phyloP scores from a whole-genome alignment of 2,888 invertebrate species.

The Agriopis marginaria region DNA sequence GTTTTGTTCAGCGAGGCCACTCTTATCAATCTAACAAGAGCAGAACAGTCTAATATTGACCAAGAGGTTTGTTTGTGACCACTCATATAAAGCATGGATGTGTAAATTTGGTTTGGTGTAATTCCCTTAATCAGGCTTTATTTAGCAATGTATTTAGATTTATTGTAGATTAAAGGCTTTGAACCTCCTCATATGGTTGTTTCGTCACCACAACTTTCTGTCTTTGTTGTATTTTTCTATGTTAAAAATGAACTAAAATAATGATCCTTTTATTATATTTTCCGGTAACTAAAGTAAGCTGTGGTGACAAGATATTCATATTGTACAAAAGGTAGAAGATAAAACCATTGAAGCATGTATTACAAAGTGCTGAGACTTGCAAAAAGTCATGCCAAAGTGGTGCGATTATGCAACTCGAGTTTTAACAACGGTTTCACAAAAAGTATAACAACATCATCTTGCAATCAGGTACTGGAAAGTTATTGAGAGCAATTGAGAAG shows the following conservation, averaged over 20 bases:
- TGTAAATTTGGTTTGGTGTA: slow-evolving; percentile 30
- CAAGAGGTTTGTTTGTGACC: slow-evolving; percentile 66
- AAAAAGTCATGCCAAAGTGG: slow-evolving; percentile 58
- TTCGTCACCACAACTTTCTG: slow-evolving; percentile 60
- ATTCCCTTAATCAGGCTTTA: too few species aligned
- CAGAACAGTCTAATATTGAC: slow-evolving; percentile 60
- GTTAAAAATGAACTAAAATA: slow-evolving; percentile 19
- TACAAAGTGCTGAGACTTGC: slow-evolving; percentile 64
- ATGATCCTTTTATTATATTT: slow-evolving; percentile 60
- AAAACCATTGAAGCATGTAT: slow-evolving; percentile 69
- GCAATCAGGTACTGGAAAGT: slow-evolving; percentile 74
- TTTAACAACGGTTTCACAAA: slow-evolving; percentile 66
- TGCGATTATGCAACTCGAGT: slow-evolving; percentile 64
- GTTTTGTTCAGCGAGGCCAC: slow-evolving; percentile 68
- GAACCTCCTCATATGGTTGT: slow-evolving; percentile 75
- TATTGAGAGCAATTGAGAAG: slow-evolving; percentile 22
- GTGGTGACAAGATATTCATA: slow-evolving; percentile 78
- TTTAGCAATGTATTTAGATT: too few species aligned
- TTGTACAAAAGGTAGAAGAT: slow-evolving; percentile 51
- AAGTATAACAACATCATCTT: slow-evolving; percentile 75
- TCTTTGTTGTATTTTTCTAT: not conserved
- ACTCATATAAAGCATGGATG: slow-evolving; percentile 37
- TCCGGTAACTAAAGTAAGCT: slow-evolving; percentile 68
- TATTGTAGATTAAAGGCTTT: slow-evolving; percentile 38
- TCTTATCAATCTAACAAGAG: slow-evolving; percentile 52